Evolutionary conservation across 2,888 invertebrate species (phyloP), one percentile per base, ranked within the genome.

Genomic region (Silvanus unidentatus): DNA sequence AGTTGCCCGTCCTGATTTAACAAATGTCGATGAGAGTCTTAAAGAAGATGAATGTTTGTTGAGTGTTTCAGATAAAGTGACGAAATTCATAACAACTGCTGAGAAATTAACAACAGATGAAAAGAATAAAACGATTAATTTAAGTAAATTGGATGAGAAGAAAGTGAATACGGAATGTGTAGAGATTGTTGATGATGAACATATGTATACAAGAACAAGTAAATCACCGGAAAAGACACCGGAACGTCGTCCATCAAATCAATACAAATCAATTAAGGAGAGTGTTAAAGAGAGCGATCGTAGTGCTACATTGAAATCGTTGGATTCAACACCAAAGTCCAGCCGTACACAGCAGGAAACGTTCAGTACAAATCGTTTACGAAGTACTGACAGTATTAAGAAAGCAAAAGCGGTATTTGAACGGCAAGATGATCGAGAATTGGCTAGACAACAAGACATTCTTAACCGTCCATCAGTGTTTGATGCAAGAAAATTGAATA

Each of bases 331-430:
- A 43, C 48, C 59, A 10, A 67, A 61, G 52, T 54, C n/a, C n/a
- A n/a, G n/a, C n/a, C n/a, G n/a, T n/a, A n/a, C n/a, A n/a, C n/a
- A n/a, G n/a, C n/a, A n/a, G n/a, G n/a, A n/a, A n/a, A n/a, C 64
- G 39, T 43, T 68, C 22, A 69, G 67, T 43, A 52, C 67, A 54
- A 48, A 62, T 11, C 57, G 66, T 13, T 58, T 79, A 16, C 74
- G 78, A 39, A 79, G 77, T 54, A 79, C 77, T 37, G 82, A 82
- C 54, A 80, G 80, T n/a, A 81, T 85, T 1, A 78, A 80, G 40
- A 80, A 81, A 67, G 85, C 86, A 1, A 85, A 84, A 66, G 81
- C 79, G 32, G 64, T 85, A 29, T 85, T 85, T 68, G 85, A 86
- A 15, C 59, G 61, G 48, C 9, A 12, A 11, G 32, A 32, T 11